phyloP scores from a whole-genome alignment of 2,888 invertebrate genomes.

The Pammene aurita region DNA sequence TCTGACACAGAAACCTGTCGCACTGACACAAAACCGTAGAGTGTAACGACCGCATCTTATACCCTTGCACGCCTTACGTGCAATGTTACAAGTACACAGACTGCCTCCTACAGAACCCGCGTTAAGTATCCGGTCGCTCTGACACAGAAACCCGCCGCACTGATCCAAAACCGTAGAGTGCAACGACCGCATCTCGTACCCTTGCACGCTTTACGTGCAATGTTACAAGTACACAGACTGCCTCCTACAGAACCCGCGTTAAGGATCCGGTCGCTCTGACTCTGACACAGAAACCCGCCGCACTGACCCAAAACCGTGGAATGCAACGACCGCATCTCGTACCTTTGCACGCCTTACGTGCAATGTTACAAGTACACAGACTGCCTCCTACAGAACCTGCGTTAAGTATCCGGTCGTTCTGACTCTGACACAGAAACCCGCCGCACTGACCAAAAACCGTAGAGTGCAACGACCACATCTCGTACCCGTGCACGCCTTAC shows the following conservation, averaged over 20 bases:
- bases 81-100: constrained; percentile 5
- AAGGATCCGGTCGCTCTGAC: constrained; percentile 52
- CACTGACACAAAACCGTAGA: constrained; percentile 56
- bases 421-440: constrained; percentile 70
- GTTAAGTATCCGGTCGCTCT: constrained; percentile 50
- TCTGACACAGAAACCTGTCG: constrained; percentile 65
- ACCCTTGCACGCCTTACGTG: constrained; percentile 12
- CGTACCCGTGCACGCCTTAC: constrained; percentile 9
- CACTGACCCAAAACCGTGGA: constrained; percentile 54
- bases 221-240: neutral
- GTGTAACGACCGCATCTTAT: constrained; percentile 57
- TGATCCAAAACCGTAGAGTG: constrained; percentile 59
- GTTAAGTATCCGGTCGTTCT: constrained; percentile 49
- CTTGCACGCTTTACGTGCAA: neutral
- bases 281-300: constrained; percentile 64
- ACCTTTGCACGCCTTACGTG: constrained; percentile 11
- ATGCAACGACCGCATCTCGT: constrained; percentile 57
- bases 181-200: constrained; percentile 54
- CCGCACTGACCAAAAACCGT: constrained; percentile 58
- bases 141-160: constrained; percentile 70
- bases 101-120: neutral
- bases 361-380: constrained; percentile 5
- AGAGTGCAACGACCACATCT: constrained; percentile 60
- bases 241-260: neutral
- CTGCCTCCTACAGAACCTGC: neutral